A percentile compares a stretch with the other conserved stretches of the same genome.
These are phyloP conservation scores for Clusia tigrina DNA, from an alignment of 2,888 invertebrate species.

Conservation along the genomic window DNA sequence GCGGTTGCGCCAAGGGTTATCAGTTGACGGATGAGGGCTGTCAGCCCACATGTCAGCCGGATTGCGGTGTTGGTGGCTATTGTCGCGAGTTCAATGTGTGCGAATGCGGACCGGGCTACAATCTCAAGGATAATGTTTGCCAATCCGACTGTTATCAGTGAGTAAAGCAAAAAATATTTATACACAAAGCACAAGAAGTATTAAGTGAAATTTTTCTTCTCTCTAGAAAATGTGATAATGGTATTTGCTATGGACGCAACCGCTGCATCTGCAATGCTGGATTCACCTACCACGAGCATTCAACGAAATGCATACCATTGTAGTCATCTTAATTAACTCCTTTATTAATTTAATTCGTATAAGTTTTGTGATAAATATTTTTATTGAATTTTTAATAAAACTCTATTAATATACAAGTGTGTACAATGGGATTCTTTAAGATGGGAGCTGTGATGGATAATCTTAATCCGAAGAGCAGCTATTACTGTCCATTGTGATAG, in stretches of 20 bases:
- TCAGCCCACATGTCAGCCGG: constrained; percentile 54
- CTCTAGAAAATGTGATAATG: constrained; percentile 58
- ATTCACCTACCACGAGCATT: constrained; percentile 57
- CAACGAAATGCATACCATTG: constrained; percentile 55
- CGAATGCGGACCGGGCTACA: constrained; percentile 68
- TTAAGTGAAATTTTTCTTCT: constrained; percentile 15
- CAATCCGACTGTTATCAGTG: constrained; percentile 62
- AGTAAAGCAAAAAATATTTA: constrained; percentile 31
- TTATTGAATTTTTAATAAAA: not conserved
- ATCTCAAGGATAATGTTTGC: constrained; percentile 59
- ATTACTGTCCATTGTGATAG: too few species aligned
- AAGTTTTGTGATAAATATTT: not conserved
- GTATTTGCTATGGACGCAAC: constrained; percentile 60
- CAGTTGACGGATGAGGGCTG: constrained; percentile 55
- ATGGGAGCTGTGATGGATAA: too few species aligned
- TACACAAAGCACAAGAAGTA: not conserved
- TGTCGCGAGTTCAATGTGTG: constrained; percentile 71
- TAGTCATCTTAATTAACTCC: too few species aligned
- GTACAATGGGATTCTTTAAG: not conserved
- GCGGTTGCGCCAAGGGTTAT: constrained; percentile 64
- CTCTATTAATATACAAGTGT: not conserved
- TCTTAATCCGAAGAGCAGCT: too few species aligned
- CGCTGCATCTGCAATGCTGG: constrained; percentile 61
- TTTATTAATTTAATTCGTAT: not conserved
- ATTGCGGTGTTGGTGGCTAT: constrained; percentile 65